phyloP scores from a whole-genome alignment of 2,888 invertebrate species.

The Bombylius major region DNA sequence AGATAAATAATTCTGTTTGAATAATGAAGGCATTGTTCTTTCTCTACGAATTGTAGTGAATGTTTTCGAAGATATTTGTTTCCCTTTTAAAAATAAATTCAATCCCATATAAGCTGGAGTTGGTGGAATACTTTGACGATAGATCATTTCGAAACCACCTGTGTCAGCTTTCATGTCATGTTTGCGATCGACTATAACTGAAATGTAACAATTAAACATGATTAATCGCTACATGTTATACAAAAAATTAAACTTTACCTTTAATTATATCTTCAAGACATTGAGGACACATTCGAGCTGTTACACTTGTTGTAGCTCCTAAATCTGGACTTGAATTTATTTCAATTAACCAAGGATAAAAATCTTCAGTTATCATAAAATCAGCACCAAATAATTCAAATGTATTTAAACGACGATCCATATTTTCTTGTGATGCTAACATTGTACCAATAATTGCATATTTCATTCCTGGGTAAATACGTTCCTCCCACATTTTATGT shows the following conservation, averaged over 20 bases:
- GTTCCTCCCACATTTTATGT: constrained; percentile 65
- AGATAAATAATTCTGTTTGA: not conserved
- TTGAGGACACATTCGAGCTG: constrained; percentile 71
- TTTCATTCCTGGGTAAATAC: constrained; percentile 82
- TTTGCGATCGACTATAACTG: constrained; percentile 67
- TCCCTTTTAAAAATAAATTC: constrained; percentile 34
- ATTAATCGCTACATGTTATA: not conserved
- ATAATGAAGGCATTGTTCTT: not conserved
- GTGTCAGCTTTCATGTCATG: constrained; percentile 61
- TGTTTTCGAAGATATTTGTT: constrained; percentile 27
- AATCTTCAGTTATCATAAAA: constrained; percentile 83
- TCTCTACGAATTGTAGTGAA: not conserved
- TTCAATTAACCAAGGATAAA: constrained; percentile 85
- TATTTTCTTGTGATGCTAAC: constrained; percentile 73
- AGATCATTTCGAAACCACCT: constrained; percentile 68
- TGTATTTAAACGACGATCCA: constrained; percentile 66
- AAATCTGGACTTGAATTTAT: constrained; percentile 90
- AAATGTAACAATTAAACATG: constrained; percentile 20
- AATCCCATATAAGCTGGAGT: constrained; percentile 67
- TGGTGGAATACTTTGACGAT: constrained; percentile 62
- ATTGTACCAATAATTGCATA: constrained; percentile 64
- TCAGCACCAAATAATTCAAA: constrained; percentile 93
- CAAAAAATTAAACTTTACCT: constrained; percentile 44
- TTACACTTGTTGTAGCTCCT: constrained; percentile 81
- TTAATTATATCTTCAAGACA: constrained; percentile 84